Base-by-base conservation (phyloP, 2,888 invertebrate genomes). In the Xestia c-nigrum region DNA sequence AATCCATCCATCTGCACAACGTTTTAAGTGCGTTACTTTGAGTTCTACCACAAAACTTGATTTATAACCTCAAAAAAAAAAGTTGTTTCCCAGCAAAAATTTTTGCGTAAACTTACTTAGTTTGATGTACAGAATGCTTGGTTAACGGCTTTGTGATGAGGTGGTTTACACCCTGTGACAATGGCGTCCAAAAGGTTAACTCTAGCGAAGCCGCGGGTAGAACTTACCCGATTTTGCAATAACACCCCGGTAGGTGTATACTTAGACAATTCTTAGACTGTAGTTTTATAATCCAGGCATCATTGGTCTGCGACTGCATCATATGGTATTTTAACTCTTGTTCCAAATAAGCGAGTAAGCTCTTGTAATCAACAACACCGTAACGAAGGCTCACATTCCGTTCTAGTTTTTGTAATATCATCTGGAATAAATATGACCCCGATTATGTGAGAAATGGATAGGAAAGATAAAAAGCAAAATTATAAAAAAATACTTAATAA, bases 211-310 rank as follows among this genome's bases (percentile, higher is more conserved):
- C 31, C 31, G 31, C 31, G 31, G 31, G 21, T 52, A 21, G 3
- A 52, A n/a, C 55, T 0, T n/a, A 55, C 55, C 94, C 94, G 0
- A 74, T 24, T 19, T 76, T 88, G 74, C 95, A 94, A 55, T 84
- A 94, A 47, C 95, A 95, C 0, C 95, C 95, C 0, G 93, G 89
- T 0, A 91, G 38, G 1, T 83, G 85, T 0, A 91, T 21, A 0
- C 87, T 85, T 1, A 93, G 24, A 19, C 94, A 95, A n/a, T 90
- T 85, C 1, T 76, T 87, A 0, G 93, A 87, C 3, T 80, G 81
- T 1, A 95, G 67, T 0, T 74, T 85, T 1, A 94, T 85, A 0
- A 85, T 76, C 0, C 55, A n/a, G 0, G 52, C 21, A 0, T 21
- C 43, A 0, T 31, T 65, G 0, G n/a, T 64, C 9, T 7, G 9